Percentiles rank a stretch among this genome's conserved stretches.
Evolutionary conservation across 2,797 vertebrate genomes (phyloP).

Genomic region (Pithecia hirsuta): DNA sequence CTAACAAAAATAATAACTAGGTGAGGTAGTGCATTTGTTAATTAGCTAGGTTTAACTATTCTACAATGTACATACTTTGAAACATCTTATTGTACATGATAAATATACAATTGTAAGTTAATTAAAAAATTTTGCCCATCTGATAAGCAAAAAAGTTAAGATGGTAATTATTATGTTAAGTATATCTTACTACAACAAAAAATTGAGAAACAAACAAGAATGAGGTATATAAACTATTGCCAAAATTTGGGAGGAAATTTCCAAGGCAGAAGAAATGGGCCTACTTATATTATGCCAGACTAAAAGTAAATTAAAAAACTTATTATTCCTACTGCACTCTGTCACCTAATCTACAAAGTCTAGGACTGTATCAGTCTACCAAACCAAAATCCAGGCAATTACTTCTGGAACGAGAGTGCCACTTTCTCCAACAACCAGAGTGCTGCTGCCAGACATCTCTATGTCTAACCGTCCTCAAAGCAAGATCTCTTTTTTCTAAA

Average conservation of each 20-base stretch:
- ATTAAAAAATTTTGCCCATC: background rate
- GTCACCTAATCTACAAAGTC: background rate
- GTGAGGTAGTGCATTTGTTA: background rate
- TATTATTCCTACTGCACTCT: background rate
- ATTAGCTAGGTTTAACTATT: background rate
- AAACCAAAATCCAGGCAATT: background rate
- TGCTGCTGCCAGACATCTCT: background rate
- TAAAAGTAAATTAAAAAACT: background rate
- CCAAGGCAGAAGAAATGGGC: background rate
- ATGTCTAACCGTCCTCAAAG: background rate
- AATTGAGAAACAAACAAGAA: background rate
- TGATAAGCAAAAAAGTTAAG: background rate
- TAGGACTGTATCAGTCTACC: background rate
- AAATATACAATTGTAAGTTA: background rate
- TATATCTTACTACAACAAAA: background rate
- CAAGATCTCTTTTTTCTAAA: background rate
- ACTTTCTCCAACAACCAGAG: background rate
- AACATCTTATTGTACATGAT: background rate
- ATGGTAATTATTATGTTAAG: background rate
- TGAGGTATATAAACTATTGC: background rate
- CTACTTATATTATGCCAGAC: background rate
- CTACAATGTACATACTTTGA: background rate
- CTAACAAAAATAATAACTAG: background rate
- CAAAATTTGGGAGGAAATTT: slow-evolving; percentile 8
- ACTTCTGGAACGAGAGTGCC: background rate